These are phyloP conservation scores for Thripadectes ignobilis DNA, from an alignment of 2,797 vertebrate species.

Conservation along the genomic window DNA sequence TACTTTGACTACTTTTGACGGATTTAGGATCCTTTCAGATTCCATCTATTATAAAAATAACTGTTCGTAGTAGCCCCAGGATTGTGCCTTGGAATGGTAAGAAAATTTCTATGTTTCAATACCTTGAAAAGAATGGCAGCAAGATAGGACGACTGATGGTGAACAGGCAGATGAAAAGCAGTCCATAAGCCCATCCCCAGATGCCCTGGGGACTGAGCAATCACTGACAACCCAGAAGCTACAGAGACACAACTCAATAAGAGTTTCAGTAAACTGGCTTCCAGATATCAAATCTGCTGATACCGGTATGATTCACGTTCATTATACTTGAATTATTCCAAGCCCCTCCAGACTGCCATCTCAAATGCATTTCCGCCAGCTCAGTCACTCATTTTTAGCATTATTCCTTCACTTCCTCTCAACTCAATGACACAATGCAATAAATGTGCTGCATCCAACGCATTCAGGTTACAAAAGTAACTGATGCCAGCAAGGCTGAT, in stretches of 20 bases:
- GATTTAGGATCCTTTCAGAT: not conserved
- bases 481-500: not conserved
- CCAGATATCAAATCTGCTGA: conserved; percentile 4
- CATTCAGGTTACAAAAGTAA: not conserved
- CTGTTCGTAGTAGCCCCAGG: not conserved
- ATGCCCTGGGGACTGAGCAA: not conserved
- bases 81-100: not conserved
- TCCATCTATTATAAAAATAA: not conserved
- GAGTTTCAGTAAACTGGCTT: not conserved
- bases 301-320: not conserved
- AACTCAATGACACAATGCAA: not conserved
- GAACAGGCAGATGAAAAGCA: not conserved
- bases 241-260: not conserved
- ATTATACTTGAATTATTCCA: not conserved
- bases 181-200: not conserved
- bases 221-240: not conserved
- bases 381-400: not conserved
- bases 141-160: not conserved
- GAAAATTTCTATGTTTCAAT: not conserved
- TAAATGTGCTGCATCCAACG: not conserved
- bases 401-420: not conserved
- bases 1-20: not conserved
- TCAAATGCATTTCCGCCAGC: not conserved
- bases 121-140: not conserved
- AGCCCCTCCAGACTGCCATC: not conserved